phyloP scores from a whole-genome alignment of 92 coral and sea anemone species.

The Galaxea fascicularis region DNA sequence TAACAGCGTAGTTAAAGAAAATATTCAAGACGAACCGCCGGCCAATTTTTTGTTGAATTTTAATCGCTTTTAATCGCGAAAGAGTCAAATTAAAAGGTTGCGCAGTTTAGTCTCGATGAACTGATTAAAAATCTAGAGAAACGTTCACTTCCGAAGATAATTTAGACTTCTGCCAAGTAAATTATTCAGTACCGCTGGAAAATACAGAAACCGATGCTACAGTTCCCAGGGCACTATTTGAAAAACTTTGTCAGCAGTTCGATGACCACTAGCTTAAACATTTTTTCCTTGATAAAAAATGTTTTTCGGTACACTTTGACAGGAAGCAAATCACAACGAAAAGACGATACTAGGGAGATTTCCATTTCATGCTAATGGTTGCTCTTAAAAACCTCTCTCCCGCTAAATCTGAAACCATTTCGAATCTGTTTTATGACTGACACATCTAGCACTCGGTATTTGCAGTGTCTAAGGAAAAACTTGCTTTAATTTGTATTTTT shows the following conservation, averaged over 20 bases:
- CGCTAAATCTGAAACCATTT: conserved; percentile 50
- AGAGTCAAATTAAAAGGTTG: conserved; percentile 23
- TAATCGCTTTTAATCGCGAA: conserved; percentile 19
- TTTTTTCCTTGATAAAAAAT: conserved; percentile 19
- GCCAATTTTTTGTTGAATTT: conserved; percentile 4
- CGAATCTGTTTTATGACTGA: conserved; percentile 30
- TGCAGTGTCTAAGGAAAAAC: conserved; percentile 28
- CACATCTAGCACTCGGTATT: conserved; percentile 30
- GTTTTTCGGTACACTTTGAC: conserved; percentile 40
- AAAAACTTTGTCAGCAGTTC: conserved; percentile 16
- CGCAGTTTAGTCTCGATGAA: conserved; percentile 39
- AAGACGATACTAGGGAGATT: conserved; percentile 50
- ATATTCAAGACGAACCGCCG: conserved; percentile 17
- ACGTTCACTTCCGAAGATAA: conserved; percentile 39
- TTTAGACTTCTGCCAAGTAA: conserved; percentile 10
- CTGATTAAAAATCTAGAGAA: conserved; percentile 48
- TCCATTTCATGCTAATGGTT: conserved; percentile 43
- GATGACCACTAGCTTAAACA: not conserved
- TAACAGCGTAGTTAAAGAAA: conserved; percentile 37
- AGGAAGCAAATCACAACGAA: conserved; percentile 53
- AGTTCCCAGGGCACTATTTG: conserved; percentile 11
- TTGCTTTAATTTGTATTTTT: conserved; percentile 36
- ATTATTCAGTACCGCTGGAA: not conserved
- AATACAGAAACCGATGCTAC: conserved; percentile 7
- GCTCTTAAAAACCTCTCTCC: conserved; percentile 24